phyloP scores from a whole-genome alignment of 1,140 invertebrate species.

The Musca vetustissima region DNA sequence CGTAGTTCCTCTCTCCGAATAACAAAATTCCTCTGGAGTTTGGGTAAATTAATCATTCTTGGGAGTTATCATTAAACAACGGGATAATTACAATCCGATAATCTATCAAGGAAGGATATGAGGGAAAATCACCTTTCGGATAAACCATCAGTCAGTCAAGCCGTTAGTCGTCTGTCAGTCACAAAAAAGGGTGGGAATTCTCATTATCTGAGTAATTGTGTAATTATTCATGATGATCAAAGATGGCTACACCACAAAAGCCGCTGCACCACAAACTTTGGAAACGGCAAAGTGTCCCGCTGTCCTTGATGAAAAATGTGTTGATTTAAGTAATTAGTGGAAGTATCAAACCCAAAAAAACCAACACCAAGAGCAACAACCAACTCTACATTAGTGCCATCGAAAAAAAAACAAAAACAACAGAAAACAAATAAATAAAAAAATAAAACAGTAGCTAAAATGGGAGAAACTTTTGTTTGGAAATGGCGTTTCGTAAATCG shows the following conservation, averaged over 20 bases:
- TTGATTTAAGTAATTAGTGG: conserved; percentile 21
- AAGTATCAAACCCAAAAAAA: too few relatives aligned
- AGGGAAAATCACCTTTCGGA: too few relatives aligned
- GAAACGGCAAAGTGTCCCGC: too few relatives aligned
- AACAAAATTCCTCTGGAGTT: not conserved
- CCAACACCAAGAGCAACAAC: too few relatives aligned
- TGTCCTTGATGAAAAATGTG: conserved; percentile 23
- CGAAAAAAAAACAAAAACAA: not conserved
- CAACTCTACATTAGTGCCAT: too few relatives aligned
- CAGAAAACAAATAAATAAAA: not conserved
- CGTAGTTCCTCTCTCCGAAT: not conserved
- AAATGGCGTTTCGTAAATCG: not conserved
- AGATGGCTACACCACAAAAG: not conserved
- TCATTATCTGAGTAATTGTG: not conserved
- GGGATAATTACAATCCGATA: conserved; percentile 9
- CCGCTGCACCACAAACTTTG: not conserved
- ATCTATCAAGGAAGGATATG: too few relatives aligned
- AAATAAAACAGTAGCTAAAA: not conserved
- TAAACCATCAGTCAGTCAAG: too few relatives aligned
- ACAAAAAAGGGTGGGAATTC: too few relatives aligned
- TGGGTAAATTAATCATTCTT: conserved; percentile 8
- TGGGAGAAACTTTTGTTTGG: not conserved
- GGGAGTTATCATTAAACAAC: conserved; percentile 7
- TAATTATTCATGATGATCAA: conserved; percentile 14
- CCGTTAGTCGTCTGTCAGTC: too few relatives aligned